Conservation (phyloP, 2,797 vertebrate genomes). For the Syncerus caffer region DNA sequence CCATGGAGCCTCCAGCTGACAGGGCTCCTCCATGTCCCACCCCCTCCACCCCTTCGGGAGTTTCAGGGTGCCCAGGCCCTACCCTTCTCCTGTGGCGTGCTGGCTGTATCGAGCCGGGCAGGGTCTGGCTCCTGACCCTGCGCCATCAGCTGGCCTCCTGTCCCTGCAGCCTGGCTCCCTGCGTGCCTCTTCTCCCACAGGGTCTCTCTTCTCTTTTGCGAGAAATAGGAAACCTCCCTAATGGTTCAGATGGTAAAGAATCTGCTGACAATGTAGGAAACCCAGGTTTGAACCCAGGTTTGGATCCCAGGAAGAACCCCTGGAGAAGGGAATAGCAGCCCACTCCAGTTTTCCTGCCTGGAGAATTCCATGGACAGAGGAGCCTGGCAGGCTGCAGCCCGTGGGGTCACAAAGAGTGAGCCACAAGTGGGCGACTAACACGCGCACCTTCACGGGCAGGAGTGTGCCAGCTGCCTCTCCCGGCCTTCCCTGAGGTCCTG, state of each 20-base stretch:
- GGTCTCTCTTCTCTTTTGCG: background rate
- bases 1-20: too few species aligned
- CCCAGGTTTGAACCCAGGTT: background rate
- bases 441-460: background rate
- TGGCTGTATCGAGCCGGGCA: accelerated
- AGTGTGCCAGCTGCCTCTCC: background rate
- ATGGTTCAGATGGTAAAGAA: background rate
- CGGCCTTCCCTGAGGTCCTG: accelerated
- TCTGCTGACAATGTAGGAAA: background rate
- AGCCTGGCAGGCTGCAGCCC: background rate
- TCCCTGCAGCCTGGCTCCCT: background rate
- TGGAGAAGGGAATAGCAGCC: background rate
- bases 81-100: accelerated
- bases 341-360: background rate
- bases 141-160: accelerated
- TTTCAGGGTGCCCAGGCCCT: background rate
- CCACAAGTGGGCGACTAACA: accelerated
- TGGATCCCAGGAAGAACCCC: background rate
- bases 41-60: background rate
- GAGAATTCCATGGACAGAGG: background rate
- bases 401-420: background rate
- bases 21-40: background rate
- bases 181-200: background rate
- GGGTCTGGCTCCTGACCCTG: background rate
- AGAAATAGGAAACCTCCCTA: background rate